Evolutionary conservation across 2,797 vertebrate species (phyloP).

Genomic region (Oryzias sinensis): DNA sequence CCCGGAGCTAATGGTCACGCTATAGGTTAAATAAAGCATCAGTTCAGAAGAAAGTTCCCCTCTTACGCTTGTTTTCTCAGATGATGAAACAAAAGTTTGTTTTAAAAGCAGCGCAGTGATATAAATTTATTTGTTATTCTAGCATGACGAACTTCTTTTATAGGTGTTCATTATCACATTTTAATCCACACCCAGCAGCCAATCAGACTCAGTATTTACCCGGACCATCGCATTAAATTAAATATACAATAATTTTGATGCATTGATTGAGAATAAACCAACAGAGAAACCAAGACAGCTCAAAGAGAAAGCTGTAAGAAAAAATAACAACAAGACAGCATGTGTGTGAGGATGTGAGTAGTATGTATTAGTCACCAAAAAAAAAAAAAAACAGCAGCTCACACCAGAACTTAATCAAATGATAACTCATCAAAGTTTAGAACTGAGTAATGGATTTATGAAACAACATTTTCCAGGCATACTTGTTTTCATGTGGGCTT

Average conservation of each 20-base stretch:
- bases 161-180: no score
- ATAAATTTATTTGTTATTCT: no score
- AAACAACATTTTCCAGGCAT: slow-evolving; percentile 34
- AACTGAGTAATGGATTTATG: slow-evolving; percentile 46
- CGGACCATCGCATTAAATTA: no score
- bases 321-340: slow-evolving; percentile 3
- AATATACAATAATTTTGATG: slow-evolving; percentile 51
- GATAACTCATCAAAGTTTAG: slow-evolving; percentile 54
- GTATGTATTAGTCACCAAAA: slow-evolving; percentile 15
- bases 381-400: slow-evolving; percentile 7
- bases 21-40: no score
- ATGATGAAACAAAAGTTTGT: no score
- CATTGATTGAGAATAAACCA: slow-evolving; percentile 44
- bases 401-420: slow-evolving; percentile 58
- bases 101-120: no score
- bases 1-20: no score
- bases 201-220: no score
- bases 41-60: no score
- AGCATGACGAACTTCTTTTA: no score
- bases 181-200: no score
- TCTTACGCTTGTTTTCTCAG: no score
- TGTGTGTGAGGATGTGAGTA: slow-evolving; percentile 23
- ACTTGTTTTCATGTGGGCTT: slow-evolving; percentile 41
- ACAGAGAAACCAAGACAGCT: slow-evolving; percentile 51
- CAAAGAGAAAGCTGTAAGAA: slow-evolving; percentile 24